These are phyloP conservation scores for Atrichornis clamosus DNA, from an alignment of 2,113 vertebrate species.

Conservation along the genomic window DNA sequence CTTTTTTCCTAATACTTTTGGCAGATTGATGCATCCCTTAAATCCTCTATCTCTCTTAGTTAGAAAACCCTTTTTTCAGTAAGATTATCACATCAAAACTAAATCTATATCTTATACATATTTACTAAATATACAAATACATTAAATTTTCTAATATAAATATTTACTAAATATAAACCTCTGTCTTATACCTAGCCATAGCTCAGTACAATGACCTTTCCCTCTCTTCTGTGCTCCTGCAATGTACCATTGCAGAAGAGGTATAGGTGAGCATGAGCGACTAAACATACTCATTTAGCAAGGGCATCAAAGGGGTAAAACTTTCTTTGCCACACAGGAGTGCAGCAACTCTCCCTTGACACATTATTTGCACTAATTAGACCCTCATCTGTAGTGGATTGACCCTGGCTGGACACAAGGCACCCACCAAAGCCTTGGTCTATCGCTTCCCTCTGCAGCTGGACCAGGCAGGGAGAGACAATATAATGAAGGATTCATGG, in stretches of 20 bases:
- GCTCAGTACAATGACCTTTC: neutral
- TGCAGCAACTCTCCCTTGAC: neutral
- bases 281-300: neutral
- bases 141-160: neutral
- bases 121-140: neutral
- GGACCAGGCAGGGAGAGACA: neutral
- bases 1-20: neutral
- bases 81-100: neutral
- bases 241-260: neutral
- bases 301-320: neutral
- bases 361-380: neutral
- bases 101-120: rapidly evolving
- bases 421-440: neutral
- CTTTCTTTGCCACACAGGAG: neutral
- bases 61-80: neutral
- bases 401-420: neutral
- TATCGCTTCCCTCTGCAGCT: neutral
- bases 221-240: neutral
- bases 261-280: neutral
- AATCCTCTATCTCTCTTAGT: neutral
- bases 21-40: neutral
- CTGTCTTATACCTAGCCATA: neutral
- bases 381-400: neutral
- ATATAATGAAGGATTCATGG: neutral
- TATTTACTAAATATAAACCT: neutral